Conservation (phyloP, 2,113 vertebrate genomes). For the Sitta europaea region DNA sequence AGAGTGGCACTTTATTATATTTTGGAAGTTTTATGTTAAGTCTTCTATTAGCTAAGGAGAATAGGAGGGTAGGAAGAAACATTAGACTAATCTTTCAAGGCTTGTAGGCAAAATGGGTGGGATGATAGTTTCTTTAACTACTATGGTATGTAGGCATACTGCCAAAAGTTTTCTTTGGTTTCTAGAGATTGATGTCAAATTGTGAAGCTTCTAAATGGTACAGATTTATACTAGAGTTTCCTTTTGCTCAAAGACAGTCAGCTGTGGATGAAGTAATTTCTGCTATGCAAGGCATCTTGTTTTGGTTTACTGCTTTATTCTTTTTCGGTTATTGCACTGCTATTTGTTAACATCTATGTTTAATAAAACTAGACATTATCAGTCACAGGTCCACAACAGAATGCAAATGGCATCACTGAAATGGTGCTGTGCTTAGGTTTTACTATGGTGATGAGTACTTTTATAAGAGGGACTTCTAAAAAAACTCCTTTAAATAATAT, state of each 20-base stretch:
- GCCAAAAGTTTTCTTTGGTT: constrained; percentile 45
- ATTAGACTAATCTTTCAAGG: not conserved
- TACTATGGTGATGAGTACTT: not conserved
- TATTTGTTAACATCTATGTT: not conserved
- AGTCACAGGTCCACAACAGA: not conserved
- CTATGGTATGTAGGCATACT: constrained; percentile 10
- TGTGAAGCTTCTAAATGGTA: not conserved
- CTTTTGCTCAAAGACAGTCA: constrained; percentile 44
- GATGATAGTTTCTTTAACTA: constrained; percentile 44
- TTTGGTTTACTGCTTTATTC: constrained; percentile 22
- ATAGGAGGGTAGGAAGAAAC: not conserved
- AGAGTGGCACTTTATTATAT: not conserved
- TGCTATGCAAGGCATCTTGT: constrained; percentile 49
- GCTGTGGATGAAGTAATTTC: constrained; percentile 56
- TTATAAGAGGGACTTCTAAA: not conserved
- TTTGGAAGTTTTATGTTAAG: not conserved
- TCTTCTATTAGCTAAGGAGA: not conserved
- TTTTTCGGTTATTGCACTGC: not conserved
- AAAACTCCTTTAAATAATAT: not conserved
- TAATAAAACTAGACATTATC: not conserved
- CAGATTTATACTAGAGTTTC: not conserved
- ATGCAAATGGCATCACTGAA: not conserved
- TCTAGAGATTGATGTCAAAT: constrained; percentile 40
- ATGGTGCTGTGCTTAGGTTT: not conserved
- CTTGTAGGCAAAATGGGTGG: constrained; percentile 35